Evolutionary conservation across 2,797 vertebrate genomes (phyloP).

Genomic region (Balearica regulorum): DNA sequence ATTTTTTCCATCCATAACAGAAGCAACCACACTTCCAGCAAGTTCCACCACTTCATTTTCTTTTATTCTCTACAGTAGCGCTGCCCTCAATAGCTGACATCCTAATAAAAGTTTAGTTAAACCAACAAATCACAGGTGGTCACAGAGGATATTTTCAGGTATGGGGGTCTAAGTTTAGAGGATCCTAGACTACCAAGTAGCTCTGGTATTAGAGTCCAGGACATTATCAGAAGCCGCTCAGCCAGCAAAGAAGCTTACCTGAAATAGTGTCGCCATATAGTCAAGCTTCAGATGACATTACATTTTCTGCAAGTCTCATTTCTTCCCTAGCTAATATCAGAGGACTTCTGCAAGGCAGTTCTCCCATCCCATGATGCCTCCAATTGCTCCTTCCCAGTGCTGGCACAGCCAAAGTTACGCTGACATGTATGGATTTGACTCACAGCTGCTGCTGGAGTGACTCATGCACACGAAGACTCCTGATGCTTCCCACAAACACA

Average conservation of each 20-base stretch:
- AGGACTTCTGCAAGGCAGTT: neutral
- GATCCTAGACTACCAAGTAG: neutral
- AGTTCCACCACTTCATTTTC: neutral
- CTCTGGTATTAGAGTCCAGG: neutral
- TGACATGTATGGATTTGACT: slow-evolving; percentile 20
- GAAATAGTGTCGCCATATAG: neutral
- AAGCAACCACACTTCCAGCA: neutral
- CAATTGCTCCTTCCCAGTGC: neutral
- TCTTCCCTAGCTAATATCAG: neutral
- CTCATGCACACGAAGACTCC: neutral
- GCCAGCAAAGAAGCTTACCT: neutral
- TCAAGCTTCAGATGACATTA: neutral
- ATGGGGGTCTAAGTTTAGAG: neutral
- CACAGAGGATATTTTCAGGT: neutral
- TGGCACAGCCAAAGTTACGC: neutral
- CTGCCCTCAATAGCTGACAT: neutral
- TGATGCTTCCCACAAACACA: neutral
- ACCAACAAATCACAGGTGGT: neutral
- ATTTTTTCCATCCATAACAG: neutral
- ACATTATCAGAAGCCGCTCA: neutral
- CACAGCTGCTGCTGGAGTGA: slow-evolving; percentile 11
- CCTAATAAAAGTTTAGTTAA: neutral
- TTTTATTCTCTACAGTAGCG: neutral
- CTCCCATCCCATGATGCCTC: neutral
- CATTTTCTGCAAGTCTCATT: neutral